Evolutionary conservation across 2,113 vertebrate genomes (phyloP).

Genomic region (Nettapus auritus): DNA sequence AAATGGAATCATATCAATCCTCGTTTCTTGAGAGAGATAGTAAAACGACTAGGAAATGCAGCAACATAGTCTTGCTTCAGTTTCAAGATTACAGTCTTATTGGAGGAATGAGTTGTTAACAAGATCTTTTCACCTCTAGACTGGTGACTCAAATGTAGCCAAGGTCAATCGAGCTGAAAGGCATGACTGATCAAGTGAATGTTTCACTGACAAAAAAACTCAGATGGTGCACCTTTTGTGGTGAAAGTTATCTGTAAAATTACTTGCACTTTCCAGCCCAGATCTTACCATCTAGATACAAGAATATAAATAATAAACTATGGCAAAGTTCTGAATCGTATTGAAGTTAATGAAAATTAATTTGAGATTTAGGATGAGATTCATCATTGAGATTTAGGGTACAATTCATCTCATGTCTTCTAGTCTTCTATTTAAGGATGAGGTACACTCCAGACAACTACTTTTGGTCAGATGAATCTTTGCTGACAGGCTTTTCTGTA

Average conservation of each 20-base stretch:
- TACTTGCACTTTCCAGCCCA: not conserved
- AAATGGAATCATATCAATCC: conserved; percentile 32
- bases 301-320: not conserved
- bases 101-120: not conserved
- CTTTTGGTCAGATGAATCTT: not conserved
- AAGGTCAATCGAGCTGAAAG: not conserved
- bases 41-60: not conserved
- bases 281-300: not conserved
- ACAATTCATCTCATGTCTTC: not conserved
- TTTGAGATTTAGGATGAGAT: not conserved
- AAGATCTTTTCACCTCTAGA: conserved; percentile 17
- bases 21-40: not conserved
- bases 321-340: not conserved
- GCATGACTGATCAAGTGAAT: not conserved
- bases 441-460: not conserved
- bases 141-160: not conserved
- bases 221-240: not conserved
- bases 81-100: conserved; percentile 1
- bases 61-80: not conserved
- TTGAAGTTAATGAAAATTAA: not conserved
- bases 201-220: not conserved
- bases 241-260: not conserved
- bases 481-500: not conserved
- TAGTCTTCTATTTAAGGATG: not conserved
- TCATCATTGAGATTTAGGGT: not conserved